Evolutionary conservation across 2,797 vertebrate genomes (phyloP), one percentile per base, ranked within the genome.

Genomic region (Eptatretus atami): DNA sequence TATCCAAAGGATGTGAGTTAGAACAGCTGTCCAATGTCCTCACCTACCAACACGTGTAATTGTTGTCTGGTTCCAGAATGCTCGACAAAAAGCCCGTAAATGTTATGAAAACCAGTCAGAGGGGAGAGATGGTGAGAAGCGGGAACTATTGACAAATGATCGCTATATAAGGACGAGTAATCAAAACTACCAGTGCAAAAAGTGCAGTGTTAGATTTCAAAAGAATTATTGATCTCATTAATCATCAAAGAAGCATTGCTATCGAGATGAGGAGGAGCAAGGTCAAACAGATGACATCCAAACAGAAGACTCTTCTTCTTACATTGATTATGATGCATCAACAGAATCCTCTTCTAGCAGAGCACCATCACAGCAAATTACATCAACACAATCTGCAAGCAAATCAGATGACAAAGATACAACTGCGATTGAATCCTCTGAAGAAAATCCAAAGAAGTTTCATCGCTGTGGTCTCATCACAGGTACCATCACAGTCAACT

Each of bases 241-340:
- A 98, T 73, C 92, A 99, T 74, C 92, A 99, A 79, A 99, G 74
- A 99, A 96, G 76, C 78, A 94, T 71, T 99, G 92, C 74, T 99
- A 99, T 74, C 96, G 96, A 78, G 92, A 98, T 68, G 92, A 99
- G 75, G 92, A 99, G 75, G 92, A 99, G 67, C 88, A 96, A 66
- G 88, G 95, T n/a, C 81, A 84, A 68, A 86, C 92, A 67, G 87
- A 94, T 65, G 87, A 99, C 73, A 99, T 90, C 75, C 88, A 93
- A 75, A 98, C 95, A 11, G 92, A 99, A 71, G 90, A 99, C 73
- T 99, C 88, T 53, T 70, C 85, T 76, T 44, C 31, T 44, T 44
- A 44, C 31, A 44, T 44, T 44, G 31, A 44, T 44, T 44, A 44
- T 44, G 92, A 98, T 72, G 79, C 85, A 67, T 79, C 81, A 12